Base-by-base conservation (phyloP, 2,113 vertebrate genomes). In the Neotoma lepida region DNA sequence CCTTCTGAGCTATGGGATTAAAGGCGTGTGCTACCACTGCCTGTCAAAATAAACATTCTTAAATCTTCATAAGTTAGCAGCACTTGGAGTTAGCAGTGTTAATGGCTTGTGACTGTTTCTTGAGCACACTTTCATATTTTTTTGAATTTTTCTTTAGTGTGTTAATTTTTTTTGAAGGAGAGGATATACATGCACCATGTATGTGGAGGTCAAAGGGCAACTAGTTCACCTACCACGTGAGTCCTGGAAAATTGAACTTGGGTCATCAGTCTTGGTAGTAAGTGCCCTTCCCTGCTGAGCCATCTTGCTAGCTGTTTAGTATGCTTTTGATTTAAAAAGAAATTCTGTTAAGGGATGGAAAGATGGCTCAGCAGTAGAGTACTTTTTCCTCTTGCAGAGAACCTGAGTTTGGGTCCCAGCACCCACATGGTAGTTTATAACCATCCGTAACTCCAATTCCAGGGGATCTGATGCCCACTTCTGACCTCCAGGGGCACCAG, bases 51-150 rank as follows among this genome's bases (percentile, higher is more conserved):
- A 41, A 26, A 81, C 18, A n/a, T 6, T 56, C 33, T 84, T 94
- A 73, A 85, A 54, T 92, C 87, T 74, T 92, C 1, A 0, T 93
- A 41, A 44, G 20, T 84, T 74, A 86, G 58, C 56, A 78, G 0
- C 84, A 3, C 87, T 58, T 66, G 4, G 26, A 63, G 61, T 63
- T 93, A 20, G 66, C 88, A 85, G n/a, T 87, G 54, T 68, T 71
- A 15, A 89, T 77, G 63, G 66, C 84, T 95, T 58, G 30, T 96
- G 2, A 49, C 39, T 66, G 10, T 68, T 89, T 90, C 92, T 94
- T 58, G 51, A 33, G 26, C 44, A 64, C 15, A 44, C 20, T 73
- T 90, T 61, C 66, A 5, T 71, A 41, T 73, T 46, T 77, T 85
- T 58, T 81, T 15, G 41, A 76, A 41, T 63, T 71, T 94, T 85